Conservation (phyloP, 1,140 invertebrate species). For the Dendroctonus ponderosae region DNA sequence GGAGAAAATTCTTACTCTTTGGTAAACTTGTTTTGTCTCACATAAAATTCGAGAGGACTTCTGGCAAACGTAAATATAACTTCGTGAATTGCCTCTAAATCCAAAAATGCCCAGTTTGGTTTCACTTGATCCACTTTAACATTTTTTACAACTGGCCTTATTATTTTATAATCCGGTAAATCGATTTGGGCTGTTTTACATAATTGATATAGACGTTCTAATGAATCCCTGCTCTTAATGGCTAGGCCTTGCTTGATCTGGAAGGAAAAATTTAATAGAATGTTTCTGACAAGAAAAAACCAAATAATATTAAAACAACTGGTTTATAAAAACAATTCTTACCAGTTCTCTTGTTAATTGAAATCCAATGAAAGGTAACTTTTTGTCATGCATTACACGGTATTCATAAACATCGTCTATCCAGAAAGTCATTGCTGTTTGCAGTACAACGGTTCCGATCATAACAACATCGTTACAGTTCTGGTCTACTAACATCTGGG, state of each 20-base stretch:
- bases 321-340: slow-evolving; percentile 5
- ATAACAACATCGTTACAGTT: slow-evolving; percentile 23
- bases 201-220: slow-evolving; percentile 37
- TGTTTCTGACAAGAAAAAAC: neutral
- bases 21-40: slow-evolving; percentile 39
- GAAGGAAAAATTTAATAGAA: neutral
- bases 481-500: slow-evolving; percentile 18
- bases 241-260: slow-evolving; percentile 12
- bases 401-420: slow-evolving; percentile 40
- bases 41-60: slow-evolving; percentile 41
- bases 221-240: neutral
- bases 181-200: slow-evolving; percentile 35
- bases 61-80: slow-evolving; percentile 38
- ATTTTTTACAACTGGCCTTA: slow-evolving; percentile 6
- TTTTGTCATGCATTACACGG: slow-evolving; percentile 28
- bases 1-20: slow-evolving; percentile 36
- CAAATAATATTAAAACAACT: neutral
- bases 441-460: slow-evolving; percentile 35
- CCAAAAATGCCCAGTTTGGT: slow-evolving; percentile 41
- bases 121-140: slow-evolving; percentile 25
- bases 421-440: slow-evolving; percentile 41
- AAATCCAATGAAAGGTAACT: slow-evolving; percentile 28
- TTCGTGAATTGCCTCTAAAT: slow-evolving; percentile 30
- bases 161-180: slow-evolving; percentile 38
- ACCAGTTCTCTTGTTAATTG: slow-evolving; percentile 38